phyloP scores from a whole-genome alignment of 2,888 invertebrate species.

The Tupiocoris notatus region DNA sequence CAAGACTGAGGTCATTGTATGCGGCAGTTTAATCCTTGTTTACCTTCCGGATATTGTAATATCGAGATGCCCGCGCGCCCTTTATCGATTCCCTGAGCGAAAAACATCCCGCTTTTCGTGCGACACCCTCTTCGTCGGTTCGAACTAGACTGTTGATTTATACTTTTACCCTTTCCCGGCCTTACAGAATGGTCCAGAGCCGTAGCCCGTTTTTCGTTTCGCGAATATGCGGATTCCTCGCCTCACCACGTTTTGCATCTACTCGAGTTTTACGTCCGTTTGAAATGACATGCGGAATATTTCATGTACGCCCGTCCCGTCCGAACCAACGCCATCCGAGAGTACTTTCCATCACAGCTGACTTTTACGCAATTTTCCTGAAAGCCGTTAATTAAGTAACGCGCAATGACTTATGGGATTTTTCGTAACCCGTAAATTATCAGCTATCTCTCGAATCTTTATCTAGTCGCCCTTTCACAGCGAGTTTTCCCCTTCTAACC shows the following conservation, averaged over 20 bases:
- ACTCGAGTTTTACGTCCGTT: no score
- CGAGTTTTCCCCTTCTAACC: not conserved
- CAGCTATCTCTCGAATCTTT: not conserved
- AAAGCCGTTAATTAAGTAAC: constrained; percentile 19
- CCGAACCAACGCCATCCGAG: no score
- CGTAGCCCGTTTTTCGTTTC: not conserved
- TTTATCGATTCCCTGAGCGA: no score
- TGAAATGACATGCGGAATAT: constrained; percentile 26
- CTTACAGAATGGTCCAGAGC: not conserved
- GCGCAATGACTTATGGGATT: constrained; percentile 22
- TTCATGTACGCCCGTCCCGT: constrained; percentile 10
- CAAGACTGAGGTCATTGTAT: no score
- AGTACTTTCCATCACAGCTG: not conserved
- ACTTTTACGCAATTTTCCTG: not conserved
- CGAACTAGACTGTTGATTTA: not conserved
- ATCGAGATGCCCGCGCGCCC: no score
- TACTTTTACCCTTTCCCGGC: not conserved
- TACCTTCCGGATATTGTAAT: no score
- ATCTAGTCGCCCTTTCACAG: not conserved
- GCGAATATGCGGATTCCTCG: not conserved
- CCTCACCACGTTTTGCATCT: not conserved
- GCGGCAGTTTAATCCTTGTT: no score
- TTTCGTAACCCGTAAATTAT: constrained; percentile 10
- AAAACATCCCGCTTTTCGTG: no score
- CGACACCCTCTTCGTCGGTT: not conserved